These are phyloP conservation scores for Helicoverpa assulta DNA, from an alignment of 2,888 invertebrate genomes.

Conservation along the genomic window DNA sequence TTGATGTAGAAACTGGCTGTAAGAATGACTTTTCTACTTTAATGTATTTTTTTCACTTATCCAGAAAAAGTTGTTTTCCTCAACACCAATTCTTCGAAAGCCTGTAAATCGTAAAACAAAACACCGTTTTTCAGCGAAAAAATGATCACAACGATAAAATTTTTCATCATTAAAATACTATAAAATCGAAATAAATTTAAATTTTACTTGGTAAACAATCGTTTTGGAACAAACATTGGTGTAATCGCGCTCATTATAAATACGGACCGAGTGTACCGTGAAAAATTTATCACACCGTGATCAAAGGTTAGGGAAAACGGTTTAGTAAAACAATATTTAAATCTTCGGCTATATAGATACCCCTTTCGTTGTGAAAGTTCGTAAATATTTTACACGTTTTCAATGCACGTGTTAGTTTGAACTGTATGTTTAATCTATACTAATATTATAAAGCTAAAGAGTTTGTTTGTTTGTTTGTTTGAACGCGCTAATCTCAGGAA, in stretches of 20 bases:
- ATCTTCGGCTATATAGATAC: slow-evolving; percentile 3
- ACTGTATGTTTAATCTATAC: neutral
- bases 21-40: too few relatives aligned
- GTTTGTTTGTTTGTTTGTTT: too few relatives aligned
- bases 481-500: too few relatives aligned
- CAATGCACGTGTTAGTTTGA: neutral
- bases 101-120: neutral
- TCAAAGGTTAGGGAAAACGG: slow-evolving; percentile 33
- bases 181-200: slow-evolving; percentile 5
- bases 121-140: neutral
- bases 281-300: slow-evolving; percentile 49
- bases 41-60: too few relatives aligned
- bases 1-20: too few relatives aligned
- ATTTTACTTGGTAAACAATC: slow-evolving; percentile 8
- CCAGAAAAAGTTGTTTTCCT: too few relatives aligned
- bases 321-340: slow-evolving; percentile 20
- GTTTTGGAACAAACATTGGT: slow-evolving; percentile 11
- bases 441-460: too few relatives aligned
- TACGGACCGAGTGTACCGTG: slow-evolving; percentile 10
- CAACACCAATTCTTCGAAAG: too few relatives aligned
- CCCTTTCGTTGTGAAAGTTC: slow-evolving; percentile 1
- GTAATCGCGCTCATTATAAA: slow-evolving; percentile 13
- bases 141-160: neutral
- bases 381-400: neutral
- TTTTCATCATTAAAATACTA: slow-evolving; percentile 7